Evolutionary conservation across 2,113 vertebrate genomes (phyloP), one percentile per base, ranked within the genome.

Genomic region (Bos taurus): DNA sequence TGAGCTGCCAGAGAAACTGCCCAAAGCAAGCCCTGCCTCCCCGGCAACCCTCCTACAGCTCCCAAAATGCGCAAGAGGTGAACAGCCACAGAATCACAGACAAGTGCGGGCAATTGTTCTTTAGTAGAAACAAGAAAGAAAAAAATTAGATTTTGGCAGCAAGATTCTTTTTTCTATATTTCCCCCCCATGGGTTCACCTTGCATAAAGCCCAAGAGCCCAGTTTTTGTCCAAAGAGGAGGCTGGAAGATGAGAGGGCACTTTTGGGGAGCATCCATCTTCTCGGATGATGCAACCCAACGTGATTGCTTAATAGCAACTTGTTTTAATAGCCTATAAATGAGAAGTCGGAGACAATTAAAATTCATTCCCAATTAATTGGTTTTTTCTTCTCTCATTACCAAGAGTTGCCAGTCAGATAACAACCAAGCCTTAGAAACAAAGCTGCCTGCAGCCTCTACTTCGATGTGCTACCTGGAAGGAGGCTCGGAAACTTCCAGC

Each of bases 351-450:
- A 97, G 96, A 95, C 98, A 77, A 98, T 98, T 98, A 88, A 78
- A 98, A 98, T 98, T 97, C 95, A 91, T 97, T 98, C 94, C 92
- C 92, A 90, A 77, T 94, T 98, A 98, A 98, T 98, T 93, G 54
- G n/a, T 97, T 77, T 67, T 80, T 97, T 98, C 92, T 85, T 86
- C 93, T 98, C 96, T 98, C 98, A 98, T 98, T 98, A 97, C 77
- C 90, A 97, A 94, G 80, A 48, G 67, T 97, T 97, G 10, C 97
- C 82, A 91, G 88, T 96, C 93, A 93, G 97, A 92, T 28, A 90
- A 62, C 81, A 92, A 94, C 62, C 52, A 77, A 90, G 67, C 77
- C 87, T 92, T 67, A 46, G 91, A 88, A 77, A 56, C 46, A 56
- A 95, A 93, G 74, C 91, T 0, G 83, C 16, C 25, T 3, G 23